Evolutionary conservation across 2,113 vertebrate species (phyloP), one percentile per base, ranked within the genome.

Genomic region (Carettochelys insculpta): DNA sequence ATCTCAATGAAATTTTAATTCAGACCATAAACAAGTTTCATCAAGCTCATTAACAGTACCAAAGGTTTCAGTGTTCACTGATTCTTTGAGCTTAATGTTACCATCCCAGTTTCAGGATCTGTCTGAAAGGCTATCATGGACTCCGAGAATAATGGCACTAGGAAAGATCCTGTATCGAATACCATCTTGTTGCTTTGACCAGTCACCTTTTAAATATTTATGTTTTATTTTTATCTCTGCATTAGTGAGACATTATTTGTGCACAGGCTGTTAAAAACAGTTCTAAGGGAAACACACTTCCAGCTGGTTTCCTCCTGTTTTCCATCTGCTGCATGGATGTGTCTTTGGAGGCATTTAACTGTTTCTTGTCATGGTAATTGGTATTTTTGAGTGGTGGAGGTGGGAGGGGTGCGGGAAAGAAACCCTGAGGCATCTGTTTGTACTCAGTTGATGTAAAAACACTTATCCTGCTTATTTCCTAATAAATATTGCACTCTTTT

Each of bases 241-340:
- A 96, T 97, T 96, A 96, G 97, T 96, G 97, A 96, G 93, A 96
- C 97, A 96, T 97, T 97, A 97, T 98, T 97, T 98, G 97, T 97
- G 97, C 95, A 94, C 97, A 98, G 97, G 95, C 97, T 98, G 97
- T 98, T 98, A 97, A 97, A 97, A 98, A 97, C 97, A 98, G 97
- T 98, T 97, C 97, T 96, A 97, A 98, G 97, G 97, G 97, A 98
- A 98, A 97, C 98, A 97, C 96, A 95, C 97, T 97, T 98, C 95
- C 98, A 98, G 97, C 97, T 98, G 98, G 97, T 97, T 97, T 98
- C 97, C 96, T 97, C 96, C 97, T 96, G 96, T 96, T 98, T 97
- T 97, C 98, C 97, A 98, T 98, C 98, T 98, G 97, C 97, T 98
- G 94, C 89, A 76, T 97, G 96, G 97, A 90, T 93, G 92, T 75